Conservation (phyloP, 2,797 vertebrate species). For the Arnoldichthys spilopterus region DNA sequence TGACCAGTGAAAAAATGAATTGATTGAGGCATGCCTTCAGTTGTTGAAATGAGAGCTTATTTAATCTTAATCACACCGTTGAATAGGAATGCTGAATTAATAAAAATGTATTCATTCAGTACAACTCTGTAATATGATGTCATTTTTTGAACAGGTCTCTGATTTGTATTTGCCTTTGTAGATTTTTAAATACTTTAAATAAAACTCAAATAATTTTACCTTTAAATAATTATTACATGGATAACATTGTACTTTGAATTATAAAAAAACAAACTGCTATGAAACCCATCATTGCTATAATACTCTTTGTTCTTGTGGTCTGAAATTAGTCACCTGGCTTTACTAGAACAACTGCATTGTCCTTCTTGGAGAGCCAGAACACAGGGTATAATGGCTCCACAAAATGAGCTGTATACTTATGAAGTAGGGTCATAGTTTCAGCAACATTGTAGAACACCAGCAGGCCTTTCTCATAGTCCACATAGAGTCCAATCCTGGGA, state of each 20-base stretch:
- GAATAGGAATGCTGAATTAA: neutral
- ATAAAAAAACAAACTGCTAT: neutral
- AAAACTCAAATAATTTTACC: neutral
- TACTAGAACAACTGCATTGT: slow-evolving; percentile 75
- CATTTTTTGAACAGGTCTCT: neutral
- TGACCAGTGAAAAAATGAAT: neutral
- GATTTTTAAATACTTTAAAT: neutral
- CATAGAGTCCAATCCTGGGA: slow-evolving; percentile 76
- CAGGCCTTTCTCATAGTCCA: slow-evolving; percentile 73
- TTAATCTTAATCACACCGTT: neutral
- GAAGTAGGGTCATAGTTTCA: slow-evolving; percentile 74
- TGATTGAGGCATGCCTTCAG: neutral
- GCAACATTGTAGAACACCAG: slow-evolving; percentile 79
- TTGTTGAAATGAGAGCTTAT: neutral
- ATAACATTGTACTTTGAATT: neutral
- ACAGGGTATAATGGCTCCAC: slow-evolving; percentile 80
- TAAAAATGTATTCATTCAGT: no score
- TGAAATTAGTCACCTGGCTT: slow-evolving; percentile 57
- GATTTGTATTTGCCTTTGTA: neutral
- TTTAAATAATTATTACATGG: neutral
- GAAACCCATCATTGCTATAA: neutral
- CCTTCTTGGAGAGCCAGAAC: slow-evolving; percentile 88
- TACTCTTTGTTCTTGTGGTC: neutral
- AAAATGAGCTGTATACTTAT: slow-evolving; percentile 78
- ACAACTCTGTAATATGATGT: no score